A percentile compares a stretch with the other conserved stretches of the same genome.
Conservation (phyloP, 1,140 invertebrate genomes). For the Pseudomyrmex sp. region DNA sequence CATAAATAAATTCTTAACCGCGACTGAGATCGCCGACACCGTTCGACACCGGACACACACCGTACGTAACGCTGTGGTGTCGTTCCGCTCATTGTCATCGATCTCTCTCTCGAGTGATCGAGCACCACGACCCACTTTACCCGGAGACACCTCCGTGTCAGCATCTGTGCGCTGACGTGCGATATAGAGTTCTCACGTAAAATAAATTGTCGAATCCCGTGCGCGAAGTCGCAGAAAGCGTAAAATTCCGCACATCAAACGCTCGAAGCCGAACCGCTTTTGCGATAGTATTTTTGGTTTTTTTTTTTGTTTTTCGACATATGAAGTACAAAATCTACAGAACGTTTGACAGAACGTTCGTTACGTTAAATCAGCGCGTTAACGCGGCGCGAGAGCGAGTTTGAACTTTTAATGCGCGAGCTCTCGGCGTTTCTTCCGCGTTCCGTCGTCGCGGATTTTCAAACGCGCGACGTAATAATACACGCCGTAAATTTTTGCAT, state of each 20-base stretch:
- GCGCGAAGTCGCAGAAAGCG: background rate
- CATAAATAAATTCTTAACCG: constrained; percentile 55
- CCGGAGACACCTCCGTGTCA: constrained; percentile 34
- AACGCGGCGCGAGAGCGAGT: background rate
- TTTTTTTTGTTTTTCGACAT: background rate
- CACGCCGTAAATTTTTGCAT: background rate
- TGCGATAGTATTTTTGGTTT: background rate
- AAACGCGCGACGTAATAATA: background rate
- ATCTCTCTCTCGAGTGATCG: constrained; percentile 58
- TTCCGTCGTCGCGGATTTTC: background rate
- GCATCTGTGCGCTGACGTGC: no score
- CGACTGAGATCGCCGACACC: constrained; percentile 50
- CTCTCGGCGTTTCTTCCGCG: background rate
- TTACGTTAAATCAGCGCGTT: background rate
- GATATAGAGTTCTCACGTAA: background rate
- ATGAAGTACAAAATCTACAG: background rate
- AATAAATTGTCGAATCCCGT: background rate
- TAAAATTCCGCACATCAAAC: background rate
- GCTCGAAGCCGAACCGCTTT: background rate
- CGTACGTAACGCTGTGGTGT: constrained; percentile 43
- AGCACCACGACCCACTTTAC: constrained; percentile 59
- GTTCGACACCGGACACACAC: constrained; percentile 35
- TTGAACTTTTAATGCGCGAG: constrained; percentile 4
- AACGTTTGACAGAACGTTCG: background rate
- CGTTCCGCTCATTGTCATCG: constrained; percentile 72